Evolutionary conservation across 2,113 vertebrate genomes (phyloP).

Genomic region (Chunga burmeisteri): DNA sequence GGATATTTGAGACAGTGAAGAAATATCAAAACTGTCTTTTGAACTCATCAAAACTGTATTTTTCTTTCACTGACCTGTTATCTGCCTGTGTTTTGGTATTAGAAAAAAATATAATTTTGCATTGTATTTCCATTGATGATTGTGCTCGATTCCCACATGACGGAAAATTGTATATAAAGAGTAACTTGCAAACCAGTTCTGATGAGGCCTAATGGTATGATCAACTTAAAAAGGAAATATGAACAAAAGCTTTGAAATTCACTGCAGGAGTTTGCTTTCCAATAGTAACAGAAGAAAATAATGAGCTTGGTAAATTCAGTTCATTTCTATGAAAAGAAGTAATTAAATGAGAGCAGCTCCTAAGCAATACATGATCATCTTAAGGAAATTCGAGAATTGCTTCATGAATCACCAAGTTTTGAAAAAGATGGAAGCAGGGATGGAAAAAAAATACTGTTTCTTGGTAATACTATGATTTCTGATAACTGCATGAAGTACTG

Average conservation of each 20-base stretch:
- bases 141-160: not conserved
- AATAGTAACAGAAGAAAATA: not conserved
- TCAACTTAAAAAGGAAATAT: not conserved
- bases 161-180: not conserved
- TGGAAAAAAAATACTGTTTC: not conserved
- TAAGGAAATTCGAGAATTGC: not conserved
- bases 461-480: not conserved
- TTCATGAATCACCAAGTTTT: not conserved
- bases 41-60: not conserved
- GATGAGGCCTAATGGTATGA: not conserved
- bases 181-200: not conserved
- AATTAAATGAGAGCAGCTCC: not conserved
- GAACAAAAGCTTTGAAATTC: not conserved
- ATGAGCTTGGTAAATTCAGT: not conserved
- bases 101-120: not conserved
- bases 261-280: not conserved
- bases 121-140: not conserved
- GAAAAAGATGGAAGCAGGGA: not conserved
- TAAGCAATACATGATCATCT: not conserved
- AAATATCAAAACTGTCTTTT: not conserved
- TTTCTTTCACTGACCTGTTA: not conserved
- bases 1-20: not conserved
- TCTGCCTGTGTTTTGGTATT: not conserved
- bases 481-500: not conserved
- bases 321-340: not conserved